Conservation (phyloP, 1,140 invertebrate species). For the Parapsyche elsis region DNA sequence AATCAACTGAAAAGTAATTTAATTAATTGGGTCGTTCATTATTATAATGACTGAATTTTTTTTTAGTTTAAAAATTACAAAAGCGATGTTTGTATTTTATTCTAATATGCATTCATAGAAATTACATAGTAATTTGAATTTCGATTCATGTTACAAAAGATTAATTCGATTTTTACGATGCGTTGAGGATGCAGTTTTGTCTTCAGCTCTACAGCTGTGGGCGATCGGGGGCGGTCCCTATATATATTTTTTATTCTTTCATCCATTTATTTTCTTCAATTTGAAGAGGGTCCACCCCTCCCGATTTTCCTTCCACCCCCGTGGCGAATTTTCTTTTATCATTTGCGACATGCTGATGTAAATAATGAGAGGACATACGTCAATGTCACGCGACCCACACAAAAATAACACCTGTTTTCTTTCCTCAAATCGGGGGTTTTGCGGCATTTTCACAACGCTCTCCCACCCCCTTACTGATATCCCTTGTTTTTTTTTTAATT, state of each 20-base stretch:
- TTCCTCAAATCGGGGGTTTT: constrained; percentile 24
- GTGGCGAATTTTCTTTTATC: constrained; percentile 56
- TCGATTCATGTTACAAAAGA: no score
- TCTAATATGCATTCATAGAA: no score
- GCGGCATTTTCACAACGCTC: not conserved
- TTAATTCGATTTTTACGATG: no score
- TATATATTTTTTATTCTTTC: not conserved
- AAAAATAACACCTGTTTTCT: constrained; percentile 54
- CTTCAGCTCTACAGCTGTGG: no score
- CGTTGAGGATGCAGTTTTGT: no score
- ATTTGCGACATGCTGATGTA: constrained; percentile 54
- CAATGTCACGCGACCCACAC: constrained; percentile 48
- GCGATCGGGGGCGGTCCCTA: no score
- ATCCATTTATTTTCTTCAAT: not conserved
- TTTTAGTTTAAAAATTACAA: no score
- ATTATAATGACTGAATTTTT: no score
- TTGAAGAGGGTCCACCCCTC: constrained; percentile 22
- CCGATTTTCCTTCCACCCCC: constrained; percentile 47
- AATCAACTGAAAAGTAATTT: no score
- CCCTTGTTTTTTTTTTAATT: not conserved
- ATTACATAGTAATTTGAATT: no score
- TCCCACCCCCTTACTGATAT: not conserved
- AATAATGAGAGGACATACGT: constrained; percentile 56
- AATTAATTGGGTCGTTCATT: no score
- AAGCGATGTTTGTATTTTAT: no score